Evolutionary conservation across 2,888 invertebrate genomes (phyloP), one percentile per base, ranked within the genome.

Genomic region (Calameuta idolon): DNA sequence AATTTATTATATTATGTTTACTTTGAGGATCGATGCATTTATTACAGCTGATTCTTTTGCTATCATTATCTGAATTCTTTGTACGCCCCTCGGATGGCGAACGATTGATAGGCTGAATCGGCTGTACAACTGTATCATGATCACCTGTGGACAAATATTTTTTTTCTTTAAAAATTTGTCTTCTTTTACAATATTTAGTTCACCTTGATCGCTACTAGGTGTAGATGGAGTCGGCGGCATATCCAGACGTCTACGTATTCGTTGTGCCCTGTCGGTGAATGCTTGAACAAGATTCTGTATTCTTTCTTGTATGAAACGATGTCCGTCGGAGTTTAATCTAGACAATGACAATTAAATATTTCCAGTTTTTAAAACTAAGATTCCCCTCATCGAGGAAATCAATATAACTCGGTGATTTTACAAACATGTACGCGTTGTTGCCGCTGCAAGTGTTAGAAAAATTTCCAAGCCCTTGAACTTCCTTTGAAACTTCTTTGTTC

Each of bases 201-300:
- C 23, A 69, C 91, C 91, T 82, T 91, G 92, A 0, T 93, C 93
- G 77, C 94, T 94, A 82, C 93, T 92, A 79, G 93, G 92, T 12
- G 94, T 94, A 1, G 94, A 94, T 0, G 95, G 94, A 11, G 95
- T 94, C 11, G 94, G 94, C 0, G 95, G 94, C 79, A 94, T 91
- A 84, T 94, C 94, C n/a, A 95, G 92, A 71, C 93, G 92, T 40
- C 93, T 92, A 82, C 94, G 93, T 35, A 94, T 93, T 77, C 93
- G 92, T 83, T 93, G 93, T 11, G 95, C 93, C 74, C 95, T 92
- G 34, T 93, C 93, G 0, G 93, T 93, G 83, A 95, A 95, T 4
- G 94, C 94, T 11, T 93, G 92, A 1, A 94, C 94, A 79, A 95
- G 88, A 83, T 94, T 93, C 5, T 94, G 92, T 33, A 94, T 91